phyloP scores from a whole-genome alignment of 2,797 vertebrate species.

The Coranthus polyacanthus region DNA sequence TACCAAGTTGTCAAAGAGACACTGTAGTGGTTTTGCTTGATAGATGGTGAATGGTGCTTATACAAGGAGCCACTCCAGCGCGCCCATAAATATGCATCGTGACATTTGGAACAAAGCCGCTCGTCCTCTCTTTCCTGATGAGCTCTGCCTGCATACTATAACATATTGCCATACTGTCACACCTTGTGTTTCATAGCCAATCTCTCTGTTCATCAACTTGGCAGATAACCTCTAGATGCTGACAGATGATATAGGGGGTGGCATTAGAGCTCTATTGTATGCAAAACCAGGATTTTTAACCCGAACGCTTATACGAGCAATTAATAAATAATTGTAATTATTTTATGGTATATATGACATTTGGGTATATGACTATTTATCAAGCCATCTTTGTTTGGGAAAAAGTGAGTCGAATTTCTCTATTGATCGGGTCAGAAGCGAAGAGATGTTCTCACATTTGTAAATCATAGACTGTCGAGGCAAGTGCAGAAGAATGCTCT shows the following conservation, averaged over 20 bases:
- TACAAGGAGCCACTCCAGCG: conserved; percentile 85
- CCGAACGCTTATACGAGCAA: conserved; percentile 52
- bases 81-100: conserved; percentile 90
- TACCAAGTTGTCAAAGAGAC: conserved; percentile 80
- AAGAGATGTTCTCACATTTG: conserved; percentile 39
- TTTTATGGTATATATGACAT: conserved; percentile 41
- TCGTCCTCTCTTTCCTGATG: conserved; percentile 87
- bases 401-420: conserved; percentile 35
- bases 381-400: conserved; percentile 6
- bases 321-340: conserved; percentile 69
- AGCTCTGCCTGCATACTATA: conserved; percentile 85
- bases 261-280: conserved; percentile 72
- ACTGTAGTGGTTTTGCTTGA: conserved; percentile 82
- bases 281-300: conserved; percentile 65
- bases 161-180: conserved; percentile 87
- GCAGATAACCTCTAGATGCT: conserved; percentile 84
- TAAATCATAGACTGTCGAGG: conserved; percentile 35
- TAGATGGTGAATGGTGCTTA: conserved; percentile 86
- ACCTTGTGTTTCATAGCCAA: conserved; percentile 86
- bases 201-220: conserved; percentile 86
- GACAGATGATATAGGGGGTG: conserved; percentile 79
- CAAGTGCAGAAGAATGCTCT: conserved; percentile 64
- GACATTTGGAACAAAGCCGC: conserved; percentile 91
- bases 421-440: conserved; percentile 56
- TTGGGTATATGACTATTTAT: conserved; percentile 41